Base-by-base conservation (phyloP, 1,140 invertebrate genomes). In the Leptopilina boulardi region DNA sequence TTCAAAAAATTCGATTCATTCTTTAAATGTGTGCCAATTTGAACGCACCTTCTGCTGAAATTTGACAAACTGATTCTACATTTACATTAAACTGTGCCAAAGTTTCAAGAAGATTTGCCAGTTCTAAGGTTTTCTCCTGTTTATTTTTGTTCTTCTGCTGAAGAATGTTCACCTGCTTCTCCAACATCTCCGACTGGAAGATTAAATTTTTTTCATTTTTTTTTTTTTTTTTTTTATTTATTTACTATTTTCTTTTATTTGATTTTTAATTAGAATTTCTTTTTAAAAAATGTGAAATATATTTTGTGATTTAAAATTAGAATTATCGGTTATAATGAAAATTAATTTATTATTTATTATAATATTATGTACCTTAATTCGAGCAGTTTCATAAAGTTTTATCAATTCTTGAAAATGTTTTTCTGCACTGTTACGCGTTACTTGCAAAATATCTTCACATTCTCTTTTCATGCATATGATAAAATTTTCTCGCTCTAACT, bases 21-120 rank as follows among this genome's bases (percentile, higher is more conserved):
- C 23, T 77, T 73, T 79, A 5, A 72, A 66, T 70, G 30, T 44
- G 59, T n/a, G 34, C 76, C 18, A 74, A 56, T 44, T 51, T 2
- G 26, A 75, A 77, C 75, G 77, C 77, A 87, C 86, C 86, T 75
- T 85, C 81, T 3, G 82, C 78, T 42, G 73, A 74, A 30, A 79
- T 78, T 23, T 74, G 82, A 73, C 86, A 87, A 72, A 87, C 75
- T 42, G 75, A 74, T 3, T 77, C 74, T 21, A 82, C 77, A 19
- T 79, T 76, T 26, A 86, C 78, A 80, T 85, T 79, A 30, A 86
- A 85, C 54, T 79, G 80, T 76, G 84, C 78, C 77, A 87, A 80
- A 42, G 83, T 86, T 34, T 85, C 85, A 21, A 87, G 66, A 8
- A 84, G 73, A 83, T 86, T 86, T 13, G 85, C 85, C 6, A 87